Evolutionary conservation across 2,888 invertebrate genomes (phyloP), one percentile per base, ranked within the genome.

Genomic region (Pseudanteris insignis): DNA sequence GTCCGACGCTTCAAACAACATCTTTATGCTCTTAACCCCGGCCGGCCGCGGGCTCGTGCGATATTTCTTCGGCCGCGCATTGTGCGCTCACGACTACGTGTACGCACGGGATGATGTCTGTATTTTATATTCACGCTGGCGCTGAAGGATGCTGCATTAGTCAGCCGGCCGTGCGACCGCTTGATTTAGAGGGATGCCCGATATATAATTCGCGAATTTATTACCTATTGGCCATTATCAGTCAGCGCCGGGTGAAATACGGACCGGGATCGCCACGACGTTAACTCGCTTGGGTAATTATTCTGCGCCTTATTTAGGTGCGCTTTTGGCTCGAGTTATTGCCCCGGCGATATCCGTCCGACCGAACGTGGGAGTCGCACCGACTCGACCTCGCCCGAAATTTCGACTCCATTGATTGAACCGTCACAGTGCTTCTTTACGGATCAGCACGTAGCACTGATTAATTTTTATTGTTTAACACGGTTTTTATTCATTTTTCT

Each of bases 1-100:
- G 76, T 76, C 77, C 72, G 72, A 75, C 72, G 73, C 70, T 69
- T 72, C 73, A 65, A 72, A 75, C 74, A 77, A 77, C 75, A 75
- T 75, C 73, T 75, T 76, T 75, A 76, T 76, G 72, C 67, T 72
- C 72, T 69, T 64, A 68, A 70, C 70, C 69, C 67, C 65, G 69
- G 67, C 68, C 70, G 66, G 68, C 66, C 50, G 68, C 63, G 67
- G 58, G 57, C 66, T 65, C 59, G 62, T 54, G 58, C 63, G 61
- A 73, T 71, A 69, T 69, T 67, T 68, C 65, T 64, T 50, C 55
- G 63, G 47, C 48, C 41, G 58, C 47, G 64, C 59, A 62, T n/a
- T 59, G 63, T 58, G 54, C 46, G 28, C 50, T 26, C 21, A 11
- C 21, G 26, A 26, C 21, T 40, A 38, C 48, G 43, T 48, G 38